Conservation (phyloP, 2,888 invertebrate genomes). For the Andrena chrysosceles region DNA sequence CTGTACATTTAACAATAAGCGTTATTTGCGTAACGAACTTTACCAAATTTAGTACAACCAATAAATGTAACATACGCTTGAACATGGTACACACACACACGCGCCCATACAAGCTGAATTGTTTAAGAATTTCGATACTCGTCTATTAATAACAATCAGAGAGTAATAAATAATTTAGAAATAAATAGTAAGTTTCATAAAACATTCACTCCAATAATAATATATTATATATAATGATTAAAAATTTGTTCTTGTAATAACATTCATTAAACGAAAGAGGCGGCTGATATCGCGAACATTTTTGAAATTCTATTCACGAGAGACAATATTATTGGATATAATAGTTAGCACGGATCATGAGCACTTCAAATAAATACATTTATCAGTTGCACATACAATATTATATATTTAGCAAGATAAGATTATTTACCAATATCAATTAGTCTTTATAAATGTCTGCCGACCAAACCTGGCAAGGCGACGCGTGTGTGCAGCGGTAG, state of each 20-base stretch:
- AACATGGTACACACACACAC: conserved; percentile 14
- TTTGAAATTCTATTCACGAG: conserved; percentile 21
- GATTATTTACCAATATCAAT: conserved; percentile 61
- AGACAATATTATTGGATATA: conserved; percentile 29
- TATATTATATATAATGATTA: conserved; percentile 7
- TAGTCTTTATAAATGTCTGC: conserved; percentile 86
- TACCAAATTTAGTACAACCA: conserved; percentile 48
- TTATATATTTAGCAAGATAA: conserved; percentile 55
- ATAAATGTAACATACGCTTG: conserved; percentile 47
- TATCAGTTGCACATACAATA: conserved; percentile 63
- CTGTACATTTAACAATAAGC: conserved; percentile 34
- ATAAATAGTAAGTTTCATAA: conserved; percentile 15
- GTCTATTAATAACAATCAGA: neutral
- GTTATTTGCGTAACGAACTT: conserved; percentile 19
- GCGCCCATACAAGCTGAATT: conserved; percentile 1
- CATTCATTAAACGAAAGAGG: conserved; percentile 15
- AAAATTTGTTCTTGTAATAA: neutral
- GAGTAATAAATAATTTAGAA: conserved; percentile 13
- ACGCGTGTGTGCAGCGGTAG: conserved; percentile 88
- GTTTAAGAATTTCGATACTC: conserved; percentile 10
- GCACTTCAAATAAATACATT: conserved; percentile 61
- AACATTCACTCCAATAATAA: conserved; percentile 16
- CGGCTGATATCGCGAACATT: conserved; percentile 6
- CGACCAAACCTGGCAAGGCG: conserved; percentile 88
- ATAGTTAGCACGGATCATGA: conserved; percentile 32